A percentile compares a stretch with the other conserved stretches of the same genome.
Conservation (phyloP, 2,113 vertebrate species). For the Macaca nemestrina region DNA sequence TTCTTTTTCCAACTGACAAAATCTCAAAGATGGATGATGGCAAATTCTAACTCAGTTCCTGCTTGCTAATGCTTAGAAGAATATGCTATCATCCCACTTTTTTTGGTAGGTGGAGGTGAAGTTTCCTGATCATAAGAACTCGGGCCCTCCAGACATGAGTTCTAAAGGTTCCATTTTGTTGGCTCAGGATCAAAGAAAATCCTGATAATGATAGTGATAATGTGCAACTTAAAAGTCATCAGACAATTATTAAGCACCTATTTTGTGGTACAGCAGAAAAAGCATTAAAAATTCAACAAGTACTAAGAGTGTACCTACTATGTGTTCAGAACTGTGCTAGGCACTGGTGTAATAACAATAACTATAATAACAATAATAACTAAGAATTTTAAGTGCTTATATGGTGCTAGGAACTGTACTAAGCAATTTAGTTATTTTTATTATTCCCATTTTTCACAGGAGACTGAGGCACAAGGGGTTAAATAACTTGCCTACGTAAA, state of each 20-base stretch:
- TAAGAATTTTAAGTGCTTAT: neutral
- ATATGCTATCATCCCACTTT: neutral
- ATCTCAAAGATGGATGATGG: neutral
- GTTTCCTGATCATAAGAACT: neutral
- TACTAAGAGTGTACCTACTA: neutral
- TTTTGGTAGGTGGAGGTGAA: neutral
- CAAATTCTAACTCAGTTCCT: neutral
- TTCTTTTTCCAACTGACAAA: constrained; percentile 17
- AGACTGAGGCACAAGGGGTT: neutral
- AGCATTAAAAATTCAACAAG: neutral
- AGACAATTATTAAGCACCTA: neutral
- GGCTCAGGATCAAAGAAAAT: neutral
- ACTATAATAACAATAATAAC: neutral
- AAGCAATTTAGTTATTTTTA: neutral
- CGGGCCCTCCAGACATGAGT: neutral
- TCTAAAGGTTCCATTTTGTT: neutral
- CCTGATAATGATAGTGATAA: neutral
- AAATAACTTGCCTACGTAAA: neutral
- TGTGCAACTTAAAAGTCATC: neutral
- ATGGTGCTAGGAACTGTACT: neutral
- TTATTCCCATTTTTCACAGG: neutral
- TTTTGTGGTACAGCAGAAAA: neutral
- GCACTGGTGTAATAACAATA: neutral
- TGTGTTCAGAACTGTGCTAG: neutral
- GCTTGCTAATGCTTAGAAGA: constrained; percentile 6